Evolutionary conservation across 2,888 invertebrate species (phyloP).

Genomic region (Myopa testacea): DNA sequence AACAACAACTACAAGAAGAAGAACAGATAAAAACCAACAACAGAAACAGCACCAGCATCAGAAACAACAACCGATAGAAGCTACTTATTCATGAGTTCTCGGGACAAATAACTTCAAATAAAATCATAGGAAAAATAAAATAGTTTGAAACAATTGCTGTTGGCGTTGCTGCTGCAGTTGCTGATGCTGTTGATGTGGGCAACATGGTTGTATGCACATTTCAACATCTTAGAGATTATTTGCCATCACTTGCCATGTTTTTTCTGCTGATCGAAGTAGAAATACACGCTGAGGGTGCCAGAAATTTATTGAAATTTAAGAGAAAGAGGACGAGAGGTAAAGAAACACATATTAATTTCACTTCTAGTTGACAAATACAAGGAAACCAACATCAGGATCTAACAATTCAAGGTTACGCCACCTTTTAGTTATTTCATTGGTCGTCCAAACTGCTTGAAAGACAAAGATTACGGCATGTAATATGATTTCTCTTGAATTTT

Average conservation of each 20-base stretch:
- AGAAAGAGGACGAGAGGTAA: not conserved
- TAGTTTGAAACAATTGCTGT: not conserved
- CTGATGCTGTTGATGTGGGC: slow-evolving; percentile 17
- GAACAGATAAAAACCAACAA: not conserved
- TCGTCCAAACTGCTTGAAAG: too few species aligned
- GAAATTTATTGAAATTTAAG: too few species aligned
- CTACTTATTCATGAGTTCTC: not conserved
- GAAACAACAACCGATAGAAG: not conserved
- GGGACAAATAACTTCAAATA: not conserved
- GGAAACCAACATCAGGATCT: too few species aligned
- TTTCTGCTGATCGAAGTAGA: not conserved
- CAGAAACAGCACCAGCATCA: not conserved
- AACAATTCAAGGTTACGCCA: too few species aligned
- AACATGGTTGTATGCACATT: slow-evolving; percentile 6
- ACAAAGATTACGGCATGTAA: too few species aligned
- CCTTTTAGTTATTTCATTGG: too few species aligned
- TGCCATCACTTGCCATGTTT: not conserved
- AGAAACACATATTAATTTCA: not conserved
- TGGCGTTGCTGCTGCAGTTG: slow-evolving; percentile 5
- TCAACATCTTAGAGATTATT: slow-evolving; percentile 13
- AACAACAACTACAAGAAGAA: not conserved
- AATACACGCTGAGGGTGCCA: too few species aligned
- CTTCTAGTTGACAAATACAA: not conserved
- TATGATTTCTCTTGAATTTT: too few species aligned
- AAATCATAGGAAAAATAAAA: not conserved